These are phyloP conservation scores for Miichthys miiuy DNA, from an alignment of 2,797 vertebrate species.

Conservation along the genomic window DNA sequence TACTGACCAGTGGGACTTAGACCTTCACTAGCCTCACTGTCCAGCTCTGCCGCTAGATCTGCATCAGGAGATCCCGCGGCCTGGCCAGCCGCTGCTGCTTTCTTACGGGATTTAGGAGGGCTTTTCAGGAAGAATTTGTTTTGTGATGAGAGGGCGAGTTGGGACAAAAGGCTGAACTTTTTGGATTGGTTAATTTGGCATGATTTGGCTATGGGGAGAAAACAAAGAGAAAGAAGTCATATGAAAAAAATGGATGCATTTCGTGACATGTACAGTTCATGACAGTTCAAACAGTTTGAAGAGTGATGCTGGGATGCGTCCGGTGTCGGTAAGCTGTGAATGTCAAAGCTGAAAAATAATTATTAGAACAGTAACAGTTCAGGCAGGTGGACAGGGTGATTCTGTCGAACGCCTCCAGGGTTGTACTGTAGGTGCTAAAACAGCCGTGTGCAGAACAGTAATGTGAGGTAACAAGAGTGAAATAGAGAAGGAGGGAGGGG, in stretches of 20 bases:
- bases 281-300: constrained; percentile 34
- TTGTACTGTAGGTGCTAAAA: constrained; percentile 22
- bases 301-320: constrained; percentile 5
- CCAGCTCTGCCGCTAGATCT: constrained; percentile 69
- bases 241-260: constrained; percentile 40
- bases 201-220: constrained; percentile 85
- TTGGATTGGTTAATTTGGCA: constrained; percentile 84
- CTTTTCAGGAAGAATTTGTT: constrained; percentile 81
- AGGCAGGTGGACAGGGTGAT: neutral
- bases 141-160: constrained; percentile 87
- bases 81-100: constrained; percentile 64
- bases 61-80: constrained; percentile 58
- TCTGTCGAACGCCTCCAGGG: constrained; percentile 15
- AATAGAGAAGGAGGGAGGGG: constrained; percentile 14
- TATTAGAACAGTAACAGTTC: constrained; percentile 36
- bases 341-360: constrained; percentile 39
- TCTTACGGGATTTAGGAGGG: constrained; percentile 78
- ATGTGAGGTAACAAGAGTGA: constrained; percentile 46
- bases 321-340: constrained; percentile 18
- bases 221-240: constrained; percentile 76
- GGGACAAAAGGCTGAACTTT: constrained; percentile 89
- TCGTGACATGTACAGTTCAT: constrained; percentile 16
- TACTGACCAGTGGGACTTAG: constrained; percentile 62
- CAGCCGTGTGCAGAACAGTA: constrained; percentile 14
- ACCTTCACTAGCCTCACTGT: constrained; percentile 70